These are phyloP conservation scores for Amblyteles armatorius DNA, from an alignment of 2,888 invertebrate species.

Conservation along the genomic window DNA sequence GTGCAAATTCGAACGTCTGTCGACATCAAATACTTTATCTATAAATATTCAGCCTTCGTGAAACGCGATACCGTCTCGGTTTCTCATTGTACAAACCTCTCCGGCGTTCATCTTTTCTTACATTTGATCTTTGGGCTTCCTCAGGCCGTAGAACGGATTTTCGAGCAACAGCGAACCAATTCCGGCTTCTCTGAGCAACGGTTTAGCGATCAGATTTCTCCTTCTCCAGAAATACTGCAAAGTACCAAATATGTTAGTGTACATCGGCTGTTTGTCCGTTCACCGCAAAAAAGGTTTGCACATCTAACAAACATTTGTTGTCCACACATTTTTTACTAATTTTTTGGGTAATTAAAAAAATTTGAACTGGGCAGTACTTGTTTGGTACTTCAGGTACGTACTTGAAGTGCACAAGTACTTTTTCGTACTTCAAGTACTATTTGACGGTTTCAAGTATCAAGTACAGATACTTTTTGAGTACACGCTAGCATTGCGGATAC, in stretches of 20 bases:
- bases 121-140: constrained; percentile 95
- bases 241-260: not conserved
- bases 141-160: constrained; percentile 97
- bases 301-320: no score
- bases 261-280: not conserved
- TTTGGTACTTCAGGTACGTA: no score
- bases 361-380: no score
- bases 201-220: constrained; percentile 95
- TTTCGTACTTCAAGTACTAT: no score
- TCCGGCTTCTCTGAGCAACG: constrained; percentile 94
- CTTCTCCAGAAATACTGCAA: constrained; percentile 95
- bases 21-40: constrained; percentile 69
- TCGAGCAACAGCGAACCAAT: constrained; percentile 97
- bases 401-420: no score
- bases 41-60: constrained; percentile 42
- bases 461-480: no score
- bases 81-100: constrained; percentile 69
- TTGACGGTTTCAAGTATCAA: no score
- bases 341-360: no score
- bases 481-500: no score
- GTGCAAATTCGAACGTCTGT: constrained; percentile 94
- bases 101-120: constrained; percentile 84
- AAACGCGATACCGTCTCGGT: not conserved
- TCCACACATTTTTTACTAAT: not conserved
- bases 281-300: not conserved